Evolutionary conservation across 2,797 vertebrate species (phyloP), one percentile per base, ranked within the genome.

Genomic region (Artibeus jamaicensis): DNA sequence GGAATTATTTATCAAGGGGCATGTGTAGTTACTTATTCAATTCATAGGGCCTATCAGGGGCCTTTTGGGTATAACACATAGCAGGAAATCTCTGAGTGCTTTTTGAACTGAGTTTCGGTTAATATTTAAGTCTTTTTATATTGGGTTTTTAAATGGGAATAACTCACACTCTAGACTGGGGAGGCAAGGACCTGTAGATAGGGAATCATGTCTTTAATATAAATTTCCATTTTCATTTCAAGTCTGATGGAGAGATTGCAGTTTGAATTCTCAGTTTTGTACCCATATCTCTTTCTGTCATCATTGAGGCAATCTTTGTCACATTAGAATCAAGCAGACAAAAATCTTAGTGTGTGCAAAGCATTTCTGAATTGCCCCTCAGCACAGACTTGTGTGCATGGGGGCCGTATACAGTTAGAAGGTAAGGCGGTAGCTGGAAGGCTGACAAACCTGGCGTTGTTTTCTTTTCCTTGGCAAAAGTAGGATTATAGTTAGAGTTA

Each of bases 81-180:
- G 6, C 48, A 83, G 50, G 77, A 95, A 65, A 42, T 1, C 1
- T 14, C 85, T 91, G 21, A 24, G 29, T 2, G 4, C 32, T 74
- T 19, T 74, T 19, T n/a, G 81, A 24, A 57, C 48, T 50, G 78
- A 92, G 14, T 84, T 85, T 55, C 53, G 92, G 24, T 92, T 50
- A 42, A 39, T 83, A 57, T 85, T 90, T 87, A 74, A 79, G 11
- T 22, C 5, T 84, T 50, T 48, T 50, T 55, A 34, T 32, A 26
- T 39, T 46, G 7, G 7, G 7, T n/a, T 94, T 86, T 96, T 68
- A 53, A 53, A 32, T 26, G 15, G 22, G 6, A 71, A 9, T 77
- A 42, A 37, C 65, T 89, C 65, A 71, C 6, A 29, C 3, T 5
- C 10, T 34, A 19, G 32, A n/a, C 24, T 39, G n/a, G 37, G 3